Evolutionary conservation across 2,888 invertebrate species (phyloP).

Genomic region (Ennomos fuscantarius): DNA sequence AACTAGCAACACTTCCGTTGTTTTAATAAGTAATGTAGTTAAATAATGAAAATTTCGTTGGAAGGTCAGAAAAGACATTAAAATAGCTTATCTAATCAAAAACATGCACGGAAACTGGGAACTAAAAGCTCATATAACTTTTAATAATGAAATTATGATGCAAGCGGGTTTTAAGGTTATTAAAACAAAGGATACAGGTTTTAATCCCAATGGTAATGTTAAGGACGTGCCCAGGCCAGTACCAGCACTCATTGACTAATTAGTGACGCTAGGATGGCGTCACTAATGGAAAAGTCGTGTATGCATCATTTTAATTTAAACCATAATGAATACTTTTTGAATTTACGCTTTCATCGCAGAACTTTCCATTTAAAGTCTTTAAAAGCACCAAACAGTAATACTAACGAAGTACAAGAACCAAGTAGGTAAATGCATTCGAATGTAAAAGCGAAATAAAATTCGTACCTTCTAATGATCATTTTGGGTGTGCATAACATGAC

Average conservation of each 20-base stretch:
- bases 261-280: conserved; percentile 19
- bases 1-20: conserved; percentile 19
- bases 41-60: conserved; percentile 13
- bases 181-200: neutral
- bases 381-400: too few species aligned
- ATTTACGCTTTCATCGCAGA: too few species aligned
- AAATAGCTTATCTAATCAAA: conserved; percentile 2
- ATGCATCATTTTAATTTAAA: conserved; percentile 21
- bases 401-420: neutral
- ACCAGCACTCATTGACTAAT: neutral
- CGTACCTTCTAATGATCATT: conserved; percentile 30
- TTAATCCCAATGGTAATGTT: conserved; percentile 3
- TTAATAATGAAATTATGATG: neutral
- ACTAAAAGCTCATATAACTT: too few species aligned
- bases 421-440: neutral
- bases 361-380: too few species aligned
- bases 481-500: conserved; percentile 46
- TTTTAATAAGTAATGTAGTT: conserved; percentile 1
- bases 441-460: neutral
- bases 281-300: conserved; percentile 25
- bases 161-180: neutral
- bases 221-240: conserved; percentile 1
- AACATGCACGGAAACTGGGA: neutral
- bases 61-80: conserved; percentile 16
- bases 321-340: neutral